Evolutionary conservation across 2,113 vertebrate genomes (phyloP).

Genomic region (Oncorhynchus tshawytscha): DNA sequence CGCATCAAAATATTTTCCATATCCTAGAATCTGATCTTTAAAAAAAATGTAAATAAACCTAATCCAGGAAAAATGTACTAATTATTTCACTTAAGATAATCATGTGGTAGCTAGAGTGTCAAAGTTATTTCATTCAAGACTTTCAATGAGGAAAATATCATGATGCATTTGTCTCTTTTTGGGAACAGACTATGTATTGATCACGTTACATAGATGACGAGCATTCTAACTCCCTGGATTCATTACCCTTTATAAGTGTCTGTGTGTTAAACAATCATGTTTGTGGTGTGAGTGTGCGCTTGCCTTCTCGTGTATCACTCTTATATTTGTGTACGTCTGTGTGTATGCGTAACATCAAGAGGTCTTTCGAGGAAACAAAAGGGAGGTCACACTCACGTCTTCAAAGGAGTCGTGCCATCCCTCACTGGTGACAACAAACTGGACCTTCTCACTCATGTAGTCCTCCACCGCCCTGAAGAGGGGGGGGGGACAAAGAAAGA

Average conservation of each 20-base stretch:
- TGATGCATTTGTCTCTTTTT: neutral
- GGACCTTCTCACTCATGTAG: constrained; percentile 88
- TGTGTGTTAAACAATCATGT: neutral
- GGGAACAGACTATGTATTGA: neutral
- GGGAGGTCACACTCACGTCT: constrained; percentile 73
- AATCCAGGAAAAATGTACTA: neutral
- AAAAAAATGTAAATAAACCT: too few species aligned
- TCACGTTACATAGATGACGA: neutral
- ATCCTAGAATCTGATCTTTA: too few species aligned
- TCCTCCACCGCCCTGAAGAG: constrained; percentile 80
- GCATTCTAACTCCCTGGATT: neutral
- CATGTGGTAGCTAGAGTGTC: neutral
- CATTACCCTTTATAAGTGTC: neutral
- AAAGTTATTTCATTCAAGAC: neutral
- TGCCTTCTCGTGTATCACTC: neutral
- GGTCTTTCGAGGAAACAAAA: neutral
- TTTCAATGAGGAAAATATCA: neutral
- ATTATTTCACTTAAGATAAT: neutral
- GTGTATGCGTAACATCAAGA: neutral
- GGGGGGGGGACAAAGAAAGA: neutral
- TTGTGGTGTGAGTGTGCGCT: neutral
- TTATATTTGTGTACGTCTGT: neutral
- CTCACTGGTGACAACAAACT: constrained; percentile 87
- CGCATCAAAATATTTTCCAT: too few species aligned
- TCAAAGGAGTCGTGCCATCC: constrained; percentile 90